Evolutionary conservation across 2,113 vertebrate species (phyloP), one percentile per base, ranked within the genome.

Genomic region (Tetrax tetrax): DNA sequence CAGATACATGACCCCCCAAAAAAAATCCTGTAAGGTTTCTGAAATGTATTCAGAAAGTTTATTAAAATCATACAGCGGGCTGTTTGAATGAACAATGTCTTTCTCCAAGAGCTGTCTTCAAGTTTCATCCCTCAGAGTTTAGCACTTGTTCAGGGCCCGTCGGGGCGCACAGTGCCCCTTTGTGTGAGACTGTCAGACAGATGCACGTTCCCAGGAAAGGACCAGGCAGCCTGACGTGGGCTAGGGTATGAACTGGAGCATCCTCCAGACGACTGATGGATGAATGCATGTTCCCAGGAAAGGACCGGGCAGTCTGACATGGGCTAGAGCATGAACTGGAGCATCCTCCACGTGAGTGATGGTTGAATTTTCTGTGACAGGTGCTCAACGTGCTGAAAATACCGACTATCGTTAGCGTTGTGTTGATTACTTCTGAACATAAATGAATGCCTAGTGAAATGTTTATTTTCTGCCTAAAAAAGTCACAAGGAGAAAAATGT

Each of bases 61-160:
- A 97, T 97, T 96, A 61, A 95, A 97, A 81, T 94, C 91, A 79
- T 87, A n/a, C 83, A 47, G 13, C 59, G 74, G 51, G 33, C 88
- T 94, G 59, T 72, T 93, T 77, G 92, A 95, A 87, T 74, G 94
- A 92, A 94, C 43, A 50, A 8, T 59, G n/a, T 75, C 74, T 90
- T 93, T 92, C 21, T 74, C 29, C 60, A 18, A 27, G 77, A 83
- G 80, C 59, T 92, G 77, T 77, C 68, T 88, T 87, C 66, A 33
- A 7, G 37, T 87, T 85, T 57, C 50, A 48, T 41, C 38, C 28
- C 45, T 65, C 18, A 6, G 50, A 14, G 13, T 18, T 19, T 1
- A 69, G 82, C 6, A 7, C 45, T 60, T 85, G 89, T 82, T 80
- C 54, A 2, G 43, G 91, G 94, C 92, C 80, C 4, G 0, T 19